Evolutionary conservation across 2,113 vertebrate species (phyloP), one percentile per base, ranked within the genome.

Genomic region (Melanocharis versteri): DNA sequence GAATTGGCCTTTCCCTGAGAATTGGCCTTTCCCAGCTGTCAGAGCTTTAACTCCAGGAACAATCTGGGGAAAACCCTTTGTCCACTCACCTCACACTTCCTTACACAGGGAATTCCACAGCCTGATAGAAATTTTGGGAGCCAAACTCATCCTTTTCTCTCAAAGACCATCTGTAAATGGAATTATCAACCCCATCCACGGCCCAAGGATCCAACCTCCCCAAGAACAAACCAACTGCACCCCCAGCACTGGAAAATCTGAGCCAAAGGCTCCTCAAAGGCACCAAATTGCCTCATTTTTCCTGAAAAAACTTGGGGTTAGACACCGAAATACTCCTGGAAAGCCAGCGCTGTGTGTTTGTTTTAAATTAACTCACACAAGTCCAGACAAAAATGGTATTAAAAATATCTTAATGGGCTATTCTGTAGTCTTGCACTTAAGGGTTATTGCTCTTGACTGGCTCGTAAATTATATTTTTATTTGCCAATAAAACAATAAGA

Each of bases 401-500:
- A 91, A 95, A 94, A 90, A 81, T 61, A 60, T 28, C 90, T 94
- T 90, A 96, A 91, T 42, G 39, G 73, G 50, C 66, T 45, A 78
- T 89, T 93, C 86, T 93, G 88, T 20, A 87, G 91, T 6, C 58
- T 15, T 56, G 54, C 83, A 53, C 85, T 94, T 76, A 30, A 71
- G 35, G 65, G 51, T 97, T 97, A 97, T 94, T 94, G 93, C 94
- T 72, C 91, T 95, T 92, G 94, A 70, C 89, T 89, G 91, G 83
- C 93, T 91, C 94, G 82, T 96, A 96, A 95, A 96, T 94, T 72
- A 91, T 81, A 72, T 88, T 97, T 96, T 97, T 95, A 96, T 95
- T 97, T 50, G 85, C 86, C 89, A 94, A 87, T 97, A 96, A 97
- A 97, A 76, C 82, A 96, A 97, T 96, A 69, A 94, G 92, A 94